Evolutionary conservation across 2,797 vertebrate species (phyloP).

Genomic region (Mus spretus): DNA sequence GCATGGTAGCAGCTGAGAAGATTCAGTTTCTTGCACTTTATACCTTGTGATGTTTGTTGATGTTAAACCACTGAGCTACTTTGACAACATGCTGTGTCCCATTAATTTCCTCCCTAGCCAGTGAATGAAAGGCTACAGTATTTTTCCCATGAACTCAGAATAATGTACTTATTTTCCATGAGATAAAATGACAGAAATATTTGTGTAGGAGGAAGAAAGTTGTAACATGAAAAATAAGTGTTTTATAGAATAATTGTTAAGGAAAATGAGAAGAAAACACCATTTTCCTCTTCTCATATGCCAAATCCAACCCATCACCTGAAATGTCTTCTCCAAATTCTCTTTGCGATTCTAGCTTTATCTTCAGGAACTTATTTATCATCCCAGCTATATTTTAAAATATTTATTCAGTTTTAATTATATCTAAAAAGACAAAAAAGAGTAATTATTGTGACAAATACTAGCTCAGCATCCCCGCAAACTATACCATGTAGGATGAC

Average conservation of each 20-base stretch:
- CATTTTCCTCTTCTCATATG: not conserved
- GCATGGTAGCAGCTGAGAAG: conserved; percentile 85
- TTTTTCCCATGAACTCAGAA: conserved; percentile 33
- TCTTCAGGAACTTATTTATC: not conserved
- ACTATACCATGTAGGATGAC: not conserved
- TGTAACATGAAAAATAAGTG: conserved; percentile 32
- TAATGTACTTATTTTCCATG: conserved; percentile 12
- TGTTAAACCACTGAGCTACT: conserved; percentile 81
- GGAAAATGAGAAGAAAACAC: not conserved
- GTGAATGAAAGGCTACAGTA: conserved; percentile 56
- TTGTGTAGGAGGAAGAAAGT: not conserved
- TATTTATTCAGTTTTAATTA: conserved; percentile 35
- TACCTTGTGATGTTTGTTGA: conserved; percentile 87
- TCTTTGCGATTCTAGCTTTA: conserved; percentile 1
- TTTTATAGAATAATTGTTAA: not conserved
- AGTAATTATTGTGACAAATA: not conserved
- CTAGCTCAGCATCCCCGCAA: not conserved
- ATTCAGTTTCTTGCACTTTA: conserved; percentile 89
- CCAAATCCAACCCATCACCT: not conserved
- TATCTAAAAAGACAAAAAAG: not conserved
- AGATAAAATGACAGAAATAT: conserved; percentile 48
- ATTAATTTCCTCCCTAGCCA: conserved; percentile 30
- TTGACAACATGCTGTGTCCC: conserved; percentile 75
- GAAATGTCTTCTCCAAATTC: not conserved
- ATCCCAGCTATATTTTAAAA: not conserved